Evolutionary conservation across 2,113 vertebrate species (phyloP).

Genomic region (Charadrius vociferus): DNA sequence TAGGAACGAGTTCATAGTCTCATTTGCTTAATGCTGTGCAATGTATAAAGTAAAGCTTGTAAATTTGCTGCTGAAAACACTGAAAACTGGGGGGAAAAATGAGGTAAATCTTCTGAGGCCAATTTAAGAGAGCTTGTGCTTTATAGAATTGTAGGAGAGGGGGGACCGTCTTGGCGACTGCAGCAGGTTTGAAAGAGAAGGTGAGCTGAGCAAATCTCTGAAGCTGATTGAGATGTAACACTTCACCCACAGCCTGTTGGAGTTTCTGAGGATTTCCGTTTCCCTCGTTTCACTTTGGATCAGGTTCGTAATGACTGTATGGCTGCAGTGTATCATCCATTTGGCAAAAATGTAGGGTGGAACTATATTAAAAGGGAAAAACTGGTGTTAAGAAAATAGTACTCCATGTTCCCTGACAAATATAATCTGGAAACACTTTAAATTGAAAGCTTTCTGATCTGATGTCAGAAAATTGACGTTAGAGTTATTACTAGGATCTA

Average conservation of each 20-base stretch:
- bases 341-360: neutral
- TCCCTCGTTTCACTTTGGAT: neutral
- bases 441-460: neutral
- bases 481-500: neutral
- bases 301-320: neutral
- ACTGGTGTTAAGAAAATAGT: neutral
- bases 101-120: neutral
- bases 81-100: neutral
- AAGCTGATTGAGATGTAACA: neutral
- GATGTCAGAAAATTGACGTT: neutral
- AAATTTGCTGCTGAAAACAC: neutral
- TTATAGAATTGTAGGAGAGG: too few species aligned
- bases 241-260: rapidly evolving
- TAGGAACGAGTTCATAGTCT: rapidly evolving
- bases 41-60: neutral
- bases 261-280: neutral
- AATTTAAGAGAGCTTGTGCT: neutral
- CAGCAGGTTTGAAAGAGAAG: neutral
- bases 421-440: neutral
- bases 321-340: neutral
- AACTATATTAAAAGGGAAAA: neutral
- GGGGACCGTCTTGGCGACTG: rapidly evolving
- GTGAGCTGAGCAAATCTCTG: neutral
- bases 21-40: neutral
- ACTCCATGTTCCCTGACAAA: neutral